These are phyloP conservation scores for Drosophila sp. DNA, from an alignment of 1,140 invertebrate genomes.

Conservation along the genomic window DNA sequence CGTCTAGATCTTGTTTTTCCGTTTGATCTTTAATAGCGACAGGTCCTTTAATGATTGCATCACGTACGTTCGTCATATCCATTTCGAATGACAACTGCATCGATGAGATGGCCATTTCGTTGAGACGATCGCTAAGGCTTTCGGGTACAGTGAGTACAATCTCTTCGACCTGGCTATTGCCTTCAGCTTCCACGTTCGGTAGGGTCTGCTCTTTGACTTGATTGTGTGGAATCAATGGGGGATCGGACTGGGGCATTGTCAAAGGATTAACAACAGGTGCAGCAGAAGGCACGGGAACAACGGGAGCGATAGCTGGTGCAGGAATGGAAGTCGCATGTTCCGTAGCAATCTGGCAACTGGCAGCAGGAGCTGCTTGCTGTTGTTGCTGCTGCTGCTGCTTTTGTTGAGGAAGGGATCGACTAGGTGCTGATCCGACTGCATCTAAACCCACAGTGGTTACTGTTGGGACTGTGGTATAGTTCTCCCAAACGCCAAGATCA, in stretches of 20 bases:
- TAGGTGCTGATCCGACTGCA: slow-evolving; percentile 28
- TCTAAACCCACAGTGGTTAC: slow-evolving; percentile 15
- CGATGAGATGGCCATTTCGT: slow-evolving; percentile 66
- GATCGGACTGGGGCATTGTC: slow-evolving; percentile 1
- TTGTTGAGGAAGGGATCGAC: neutral
- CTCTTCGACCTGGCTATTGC: slow-evolving; percentile 12
- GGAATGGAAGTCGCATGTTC: neutral
- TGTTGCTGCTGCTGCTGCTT: neutral
- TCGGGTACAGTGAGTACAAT: slow-evolving; percentile 55
- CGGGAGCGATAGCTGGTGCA: neutral
- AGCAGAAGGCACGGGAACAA: neutral
- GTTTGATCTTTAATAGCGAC: neutral
- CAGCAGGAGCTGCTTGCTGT: neutral
- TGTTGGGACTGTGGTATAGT: slow-evolving; percentile 11
- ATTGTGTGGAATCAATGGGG: neutral
- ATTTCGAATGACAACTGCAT: slow-evolving; percentile 76
- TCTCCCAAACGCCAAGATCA: slow-evolving; percentile 25
- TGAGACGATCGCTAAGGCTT: slow-evolving; percentile 41
- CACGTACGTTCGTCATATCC: slow-evolving; percentile 70
- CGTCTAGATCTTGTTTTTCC: neutral
- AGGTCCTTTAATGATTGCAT: slow-evolving; percentile 31
- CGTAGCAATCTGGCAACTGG: slow-evolving; percentile 4
- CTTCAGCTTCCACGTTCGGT: neutral
- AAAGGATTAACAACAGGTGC: neutral
- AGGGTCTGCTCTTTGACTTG: slow-evolving; percentile 9